Conservation (phyloP, 2,113 vertebrate genomes). For the Fulmarus glacialis region DNA sequence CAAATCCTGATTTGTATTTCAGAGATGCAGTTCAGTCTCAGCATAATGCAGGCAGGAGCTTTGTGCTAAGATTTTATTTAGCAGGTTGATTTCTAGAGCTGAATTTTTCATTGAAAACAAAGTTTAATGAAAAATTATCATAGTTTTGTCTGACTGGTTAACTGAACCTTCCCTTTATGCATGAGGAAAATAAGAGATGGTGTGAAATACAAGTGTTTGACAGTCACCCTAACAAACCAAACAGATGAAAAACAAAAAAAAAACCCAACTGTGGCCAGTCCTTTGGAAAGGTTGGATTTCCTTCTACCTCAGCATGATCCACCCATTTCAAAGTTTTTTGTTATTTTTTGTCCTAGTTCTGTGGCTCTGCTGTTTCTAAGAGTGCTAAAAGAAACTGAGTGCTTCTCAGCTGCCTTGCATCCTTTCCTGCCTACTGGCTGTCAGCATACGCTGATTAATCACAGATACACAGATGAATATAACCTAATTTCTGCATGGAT, state of each 20-base stretch:
- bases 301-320: neutral
- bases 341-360: neutral
- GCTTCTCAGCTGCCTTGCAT: neutral
- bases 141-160: neutral
- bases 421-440: neutral
- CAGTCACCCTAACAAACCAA: neutral
- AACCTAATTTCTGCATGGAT: neutral
- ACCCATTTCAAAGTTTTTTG: neutral
- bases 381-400: neutral
- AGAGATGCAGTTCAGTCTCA: neutral
- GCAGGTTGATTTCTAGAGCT: neutral
- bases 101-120: neutral
- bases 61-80: neutral
- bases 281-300: neutral
- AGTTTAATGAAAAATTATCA: neutral
- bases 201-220: neutral
- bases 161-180: neutral
- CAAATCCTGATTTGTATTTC: neutral
- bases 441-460: neutral
- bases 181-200: neutral
- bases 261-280: neutral
- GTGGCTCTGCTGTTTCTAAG: neutral
- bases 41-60: neutral
- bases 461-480: neutral
- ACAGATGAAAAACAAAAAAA: neutral